Evolutionary conservation across 2,797 vertebrate genomes (phyloP).

Genomic region (Artibeus lituratus): DNA sequence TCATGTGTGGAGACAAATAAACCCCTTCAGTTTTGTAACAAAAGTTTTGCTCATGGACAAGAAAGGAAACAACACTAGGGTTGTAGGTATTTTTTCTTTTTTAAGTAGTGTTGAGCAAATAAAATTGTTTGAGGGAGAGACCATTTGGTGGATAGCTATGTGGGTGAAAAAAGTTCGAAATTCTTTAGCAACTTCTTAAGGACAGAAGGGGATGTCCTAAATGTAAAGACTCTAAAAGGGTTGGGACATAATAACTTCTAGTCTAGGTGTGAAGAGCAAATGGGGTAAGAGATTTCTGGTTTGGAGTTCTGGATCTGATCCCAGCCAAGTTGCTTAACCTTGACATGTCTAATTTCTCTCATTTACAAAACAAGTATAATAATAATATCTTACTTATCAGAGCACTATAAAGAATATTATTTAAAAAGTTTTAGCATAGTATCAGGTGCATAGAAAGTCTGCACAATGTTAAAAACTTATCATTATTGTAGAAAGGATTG

Average conservation of each 20-base stretch:
- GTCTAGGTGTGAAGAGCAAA: neutral
- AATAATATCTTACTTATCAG: neutral
- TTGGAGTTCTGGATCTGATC: neutral
- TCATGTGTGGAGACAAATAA: neutral
- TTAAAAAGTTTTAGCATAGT: neutral
- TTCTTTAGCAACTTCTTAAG: neutral
- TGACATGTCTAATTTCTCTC: neutral
- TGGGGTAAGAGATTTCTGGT: neutral
- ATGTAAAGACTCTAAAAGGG: neutral
- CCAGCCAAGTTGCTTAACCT: neutral
- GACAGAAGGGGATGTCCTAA: neutral
- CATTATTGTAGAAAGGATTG: neutral
- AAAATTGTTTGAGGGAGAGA: neutral
- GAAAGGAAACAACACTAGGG: neutral
- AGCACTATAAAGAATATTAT: neutral
- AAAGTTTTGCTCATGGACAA: neutral
- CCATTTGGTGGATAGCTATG: neutral
- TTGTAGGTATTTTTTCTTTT: neutral
- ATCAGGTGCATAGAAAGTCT: neutral
- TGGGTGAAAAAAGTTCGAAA: neutral
- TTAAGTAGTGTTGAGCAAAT: neutral
- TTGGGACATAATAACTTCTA: neutral
- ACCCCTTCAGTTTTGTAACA: neutral
- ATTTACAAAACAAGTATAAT: neutral
- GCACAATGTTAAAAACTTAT: neutral